phyloP scores from a whole-genome alignment of 1,140 invertebrate species.

The Asbolus verrucosus region DNA sequence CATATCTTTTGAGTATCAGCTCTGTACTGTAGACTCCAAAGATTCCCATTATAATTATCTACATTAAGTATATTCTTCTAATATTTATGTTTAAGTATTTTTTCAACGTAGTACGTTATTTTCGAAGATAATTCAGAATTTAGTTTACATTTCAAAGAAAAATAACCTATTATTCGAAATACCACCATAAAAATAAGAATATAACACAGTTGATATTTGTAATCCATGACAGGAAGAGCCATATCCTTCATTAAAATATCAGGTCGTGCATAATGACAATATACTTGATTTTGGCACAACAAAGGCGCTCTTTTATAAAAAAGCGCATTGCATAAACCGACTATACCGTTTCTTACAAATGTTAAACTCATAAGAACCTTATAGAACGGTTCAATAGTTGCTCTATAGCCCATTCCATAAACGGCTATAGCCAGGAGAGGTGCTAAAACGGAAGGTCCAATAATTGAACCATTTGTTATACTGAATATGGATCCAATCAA shows the following conservation, averaged over 20 bases:
- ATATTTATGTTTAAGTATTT: conserved; percentile 58
- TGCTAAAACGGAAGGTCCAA: conserved; percentile 62
- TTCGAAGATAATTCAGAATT: conserved; percentile 54
- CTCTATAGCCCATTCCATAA: conserved; percentile 66
- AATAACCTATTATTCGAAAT: conserved; percentile 54
- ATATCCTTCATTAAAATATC: conserved; percentile 56
- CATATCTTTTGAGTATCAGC: no score
- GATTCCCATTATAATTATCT: no score
- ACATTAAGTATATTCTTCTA: no score
- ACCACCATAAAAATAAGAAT: conserved; percentile 52
- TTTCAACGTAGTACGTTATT: conserved; percentile 54
- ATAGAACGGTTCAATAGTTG: conserved; percentile 68
- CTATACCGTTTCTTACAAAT: conserved; percentile 71
- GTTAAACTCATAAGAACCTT: conserved; percentile 70
- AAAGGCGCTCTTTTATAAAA: conserved; percentile 66
- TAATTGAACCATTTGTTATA: conserved; percentile 64
- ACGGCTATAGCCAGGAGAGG: conserved; percentile 64
- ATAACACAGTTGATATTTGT: conserved; percentile 43
- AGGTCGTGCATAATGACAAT: conserved; percentile 68
- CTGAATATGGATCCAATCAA: conserved; percentile 65
- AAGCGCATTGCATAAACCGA: conserved; percentile 68
- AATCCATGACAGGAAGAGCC: conserved; percentile 50
- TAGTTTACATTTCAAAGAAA: conserved; percentile 54
- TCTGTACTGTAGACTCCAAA: no score
- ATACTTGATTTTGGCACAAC: conserved; percentile 68